phyloP scores from a whole-genome alignment of 2,888 invertebrate genomes.

The Lasius platythorax region DNA sequence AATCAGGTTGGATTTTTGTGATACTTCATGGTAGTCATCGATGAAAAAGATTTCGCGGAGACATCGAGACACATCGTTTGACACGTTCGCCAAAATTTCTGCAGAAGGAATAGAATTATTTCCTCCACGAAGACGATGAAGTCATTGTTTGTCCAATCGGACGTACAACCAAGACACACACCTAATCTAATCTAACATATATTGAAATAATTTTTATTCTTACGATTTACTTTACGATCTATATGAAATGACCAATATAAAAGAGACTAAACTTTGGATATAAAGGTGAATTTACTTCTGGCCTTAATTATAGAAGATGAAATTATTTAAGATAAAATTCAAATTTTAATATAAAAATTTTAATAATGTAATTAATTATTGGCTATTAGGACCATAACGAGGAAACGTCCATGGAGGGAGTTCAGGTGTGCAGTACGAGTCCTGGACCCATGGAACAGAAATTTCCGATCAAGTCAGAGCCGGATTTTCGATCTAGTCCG shows the following conservation, averaged over 20 bases:
- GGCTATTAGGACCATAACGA: constrained; percentile 83
- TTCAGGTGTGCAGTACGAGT: constrained; percentile 84
- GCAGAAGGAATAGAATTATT: background rate
- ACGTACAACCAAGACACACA: background rate
- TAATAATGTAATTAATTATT: constrained; percentile 12
- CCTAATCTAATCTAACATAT: background rate
- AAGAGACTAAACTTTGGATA: background rate
- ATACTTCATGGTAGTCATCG: background rate
- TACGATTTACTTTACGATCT: background rate
- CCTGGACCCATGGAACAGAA: constrained; percentile 84
- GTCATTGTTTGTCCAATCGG: background rate
- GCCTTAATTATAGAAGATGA: background rate
- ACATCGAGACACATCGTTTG: background rate
- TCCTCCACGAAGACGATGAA: background rate
- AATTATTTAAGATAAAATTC: background rate
- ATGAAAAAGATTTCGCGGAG: background rate
- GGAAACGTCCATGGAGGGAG: constrained; percentile 86
- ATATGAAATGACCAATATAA: background rate
- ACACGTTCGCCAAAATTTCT: background rate
- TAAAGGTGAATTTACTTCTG: background rate
- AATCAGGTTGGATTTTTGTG: constrained; percentile 79
- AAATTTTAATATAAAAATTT: background rate
- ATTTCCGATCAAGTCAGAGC: constrained; percentile 84
- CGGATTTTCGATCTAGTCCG: constrained; percentile 84
- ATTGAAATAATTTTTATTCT: background rate